Evolutionary conservation across 2,888 invertebrate genomes (phyloP).

Genomic region (Epistrophe eligans): DNA sequence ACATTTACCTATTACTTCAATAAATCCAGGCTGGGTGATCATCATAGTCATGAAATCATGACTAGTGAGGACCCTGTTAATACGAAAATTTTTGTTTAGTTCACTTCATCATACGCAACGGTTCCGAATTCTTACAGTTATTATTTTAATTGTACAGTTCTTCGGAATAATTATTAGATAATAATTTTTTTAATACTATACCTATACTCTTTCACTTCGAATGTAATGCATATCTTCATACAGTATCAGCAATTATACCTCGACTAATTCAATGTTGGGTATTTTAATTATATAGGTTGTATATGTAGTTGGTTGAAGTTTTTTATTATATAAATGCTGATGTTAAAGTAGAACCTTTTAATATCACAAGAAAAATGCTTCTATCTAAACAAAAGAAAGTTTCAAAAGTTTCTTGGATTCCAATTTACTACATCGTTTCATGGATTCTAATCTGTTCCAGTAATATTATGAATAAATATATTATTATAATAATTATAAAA

Average conservation of each 20-base stretch:
- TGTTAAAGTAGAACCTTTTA: no score
- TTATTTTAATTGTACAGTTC: background rate
- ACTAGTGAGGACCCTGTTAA: no score
- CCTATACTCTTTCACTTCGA: background rate
- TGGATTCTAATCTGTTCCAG: background rate
- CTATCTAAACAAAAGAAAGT: background rate
- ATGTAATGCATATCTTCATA: background rate
- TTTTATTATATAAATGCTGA: constrained; percentile 10
- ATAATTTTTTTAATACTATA: background rate
- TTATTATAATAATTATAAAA: background rate
- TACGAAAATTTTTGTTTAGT: no score
- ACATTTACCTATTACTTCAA: no score
- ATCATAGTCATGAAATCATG: no score
- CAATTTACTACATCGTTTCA: constrained; percentile 29
- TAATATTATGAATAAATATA: constrained; percentile 1
- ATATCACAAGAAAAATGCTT: constrained; percentile 13
- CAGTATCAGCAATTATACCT: background rate
- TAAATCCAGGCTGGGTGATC: no score
- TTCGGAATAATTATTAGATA: background rate
- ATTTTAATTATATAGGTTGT: background rate
- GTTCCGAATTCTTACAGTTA: background rate
- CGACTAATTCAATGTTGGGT: background rate
- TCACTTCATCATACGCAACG: no score
- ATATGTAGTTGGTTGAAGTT: background rate
- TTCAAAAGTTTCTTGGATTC: constrained; percentile 37